Percentiles rank a stretch among this genome's conserved stretches.
Conservation (phyloP, 1,140 invertebrate species). For the Hycleus cichorii region DNA sequence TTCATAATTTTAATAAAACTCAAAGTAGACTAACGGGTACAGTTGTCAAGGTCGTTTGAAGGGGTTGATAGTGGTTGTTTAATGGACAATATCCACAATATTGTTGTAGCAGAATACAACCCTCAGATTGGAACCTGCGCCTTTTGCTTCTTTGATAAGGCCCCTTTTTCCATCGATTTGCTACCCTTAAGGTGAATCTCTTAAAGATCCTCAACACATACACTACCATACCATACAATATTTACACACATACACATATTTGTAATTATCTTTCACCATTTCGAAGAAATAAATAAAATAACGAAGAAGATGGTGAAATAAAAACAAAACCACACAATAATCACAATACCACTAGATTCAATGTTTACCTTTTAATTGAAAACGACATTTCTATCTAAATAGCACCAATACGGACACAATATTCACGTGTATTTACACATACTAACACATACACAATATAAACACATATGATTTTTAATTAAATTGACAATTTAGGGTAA, state of each 20-base stretch:
- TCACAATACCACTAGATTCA: conserved; percentile 22
- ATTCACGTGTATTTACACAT: not conserved
- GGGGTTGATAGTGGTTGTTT: too few relatives aligned
- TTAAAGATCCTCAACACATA: conserved; percentile 6
- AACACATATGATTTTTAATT: not conserved
- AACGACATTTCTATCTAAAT: conserved; percentile 1
- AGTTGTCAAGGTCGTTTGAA: too few relatives aligned
- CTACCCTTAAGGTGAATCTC: conserved; percentile 20
- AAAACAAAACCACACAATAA: conserved; percentile 5
- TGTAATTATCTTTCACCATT: too few relatives aligned
- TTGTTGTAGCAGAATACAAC: conserved; percentile 4
- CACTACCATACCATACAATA: conserved; percentile 4
- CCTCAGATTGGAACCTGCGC: conserved; percentile 19
- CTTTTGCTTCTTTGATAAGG: conserved; percentile 17
- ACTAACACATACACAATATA: conserved; percentile 6
- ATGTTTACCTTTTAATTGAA: conserved; percentile 29
- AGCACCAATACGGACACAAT: too few relatives aligned
- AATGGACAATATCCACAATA: conserved; percentile 1
- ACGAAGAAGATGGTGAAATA: too few relatives aligned
- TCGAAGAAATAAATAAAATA: too few relatives aligned
- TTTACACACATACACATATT: too few relatives aligned
- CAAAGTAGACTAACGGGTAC: too few relatives aligned
- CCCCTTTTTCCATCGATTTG: conserved; percentile 18
- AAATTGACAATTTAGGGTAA: not conserved
- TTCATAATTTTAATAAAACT: not conserved